A percentile compares a stretch with the other conserved stretches of the same genome.
These are phyloP conservation scores for Galaxea fascicularis DNA, from an alignment of 92 coral and sea anemone genomes.

Conservation along the genomic window DNA sequence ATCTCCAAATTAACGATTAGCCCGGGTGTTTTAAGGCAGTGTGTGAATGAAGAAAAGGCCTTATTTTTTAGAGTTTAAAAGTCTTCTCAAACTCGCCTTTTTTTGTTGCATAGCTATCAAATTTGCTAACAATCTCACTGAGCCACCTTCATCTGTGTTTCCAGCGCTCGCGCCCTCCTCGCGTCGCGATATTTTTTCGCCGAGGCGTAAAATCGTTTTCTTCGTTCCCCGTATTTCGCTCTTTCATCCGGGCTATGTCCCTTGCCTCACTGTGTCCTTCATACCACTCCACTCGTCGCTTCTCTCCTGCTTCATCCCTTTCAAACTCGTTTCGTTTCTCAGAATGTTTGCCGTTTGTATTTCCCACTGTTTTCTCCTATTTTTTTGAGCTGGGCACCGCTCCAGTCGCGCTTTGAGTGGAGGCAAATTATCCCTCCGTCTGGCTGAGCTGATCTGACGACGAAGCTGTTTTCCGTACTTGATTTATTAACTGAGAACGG, in stretches of 20 bases:
- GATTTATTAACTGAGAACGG: background rate
- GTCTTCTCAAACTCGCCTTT: constrained; percentile 12
- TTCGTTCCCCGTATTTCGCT: constrained; percentile 46
- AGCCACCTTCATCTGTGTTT: constrained; percentile 42
- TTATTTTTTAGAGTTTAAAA: background rate
- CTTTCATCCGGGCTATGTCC: background rate
- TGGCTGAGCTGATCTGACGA: background rate
- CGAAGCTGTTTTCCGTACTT: background rate
- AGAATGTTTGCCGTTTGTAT: background rate
- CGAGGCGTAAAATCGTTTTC: constrained; percentile 58
- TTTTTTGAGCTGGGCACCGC: background rate
- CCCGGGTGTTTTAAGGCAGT: too few relatives aligned
- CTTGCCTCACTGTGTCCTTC: background rate
- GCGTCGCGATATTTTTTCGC: constrained; percentile 71
- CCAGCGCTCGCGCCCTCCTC: constrained; percentile 47
- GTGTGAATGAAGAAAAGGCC: background rate
- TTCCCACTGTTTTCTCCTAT: background rate
- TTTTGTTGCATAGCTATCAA: constrained; percentile 37
- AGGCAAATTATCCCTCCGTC: background rate
- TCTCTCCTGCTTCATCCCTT: background rate
- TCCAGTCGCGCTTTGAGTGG: background rate
- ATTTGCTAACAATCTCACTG: constrained; percentile 38
- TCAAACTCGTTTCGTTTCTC: constrained; percentile 9
- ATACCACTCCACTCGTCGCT: background rate
- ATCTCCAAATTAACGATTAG: too few relatives aligned